phyloP scores from a whole-genome alignment of 1,140 invertebrate species.

The Thrips palmi region DNA sequence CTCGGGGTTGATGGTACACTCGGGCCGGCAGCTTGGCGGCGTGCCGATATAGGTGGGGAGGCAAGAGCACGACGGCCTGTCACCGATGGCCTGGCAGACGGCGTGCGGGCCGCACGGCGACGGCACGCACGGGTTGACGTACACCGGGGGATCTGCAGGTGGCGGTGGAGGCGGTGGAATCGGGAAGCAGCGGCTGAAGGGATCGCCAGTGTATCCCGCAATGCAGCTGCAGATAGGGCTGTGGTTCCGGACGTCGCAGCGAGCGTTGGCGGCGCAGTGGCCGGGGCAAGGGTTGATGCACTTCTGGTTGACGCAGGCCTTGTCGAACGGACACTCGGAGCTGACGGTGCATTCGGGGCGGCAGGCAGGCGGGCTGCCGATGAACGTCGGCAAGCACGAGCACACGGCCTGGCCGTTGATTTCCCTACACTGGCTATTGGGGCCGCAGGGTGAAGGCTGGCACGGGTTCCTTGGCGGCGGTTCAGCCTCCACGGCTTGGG shows the following conservation, averaged over 20 bases:
- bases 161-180: slow-evolving; percentile 15
- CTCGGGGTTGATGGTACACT: slow-evolving; percentile 52
- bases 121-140: slow-evolving; percentile 26
- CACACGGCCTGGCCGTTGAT: slow-evolving; percentile 23
- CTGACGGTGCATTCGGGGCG: slow-evolving; percentile 43
- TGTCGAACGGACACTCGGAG: slow-evolving; percentile 29
- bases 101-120: slow-evolving; percentile 36
- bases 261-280: slow-evolving; percentile 31
- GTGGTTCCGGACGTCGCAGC: slow-evolving; percentile 30
- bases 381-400: slow-evolving; percentile 29
- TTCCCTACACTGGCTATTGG: slow-evolving; percentile 25
- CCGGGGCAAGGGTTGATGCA: slow-evolving; percentile 33
- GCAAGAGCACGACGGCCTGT: slow-evolving; percentile 33
- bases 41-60: slow-evolving; percentile 34
- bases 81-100: slow-evolving; percentile 30
- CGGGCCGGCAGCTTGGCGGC: slow-evolving; percentile 50
- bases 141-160: slow-evolving; percentile 11
- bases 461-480: slow-evolving; percentile 20
- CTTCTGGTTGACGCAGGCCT: slow-evolving; percentile 27
- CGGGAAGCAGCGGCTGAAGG: slow-evolving; percentile 29
- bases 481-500: slow-evolving; percentile 14
- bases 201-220: slow-evolving; percentile 28
- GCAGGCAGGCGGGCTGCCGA: slow-evolving; percentile 44
- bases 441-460: slow-evolving; percentile 24
- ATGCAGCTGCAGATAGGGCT: slow-evolving; percentile 30